phyloP scores from a whole-genome alignment of 1,140 invertebrate genomes.

The Anastatus disparis region DNA sequence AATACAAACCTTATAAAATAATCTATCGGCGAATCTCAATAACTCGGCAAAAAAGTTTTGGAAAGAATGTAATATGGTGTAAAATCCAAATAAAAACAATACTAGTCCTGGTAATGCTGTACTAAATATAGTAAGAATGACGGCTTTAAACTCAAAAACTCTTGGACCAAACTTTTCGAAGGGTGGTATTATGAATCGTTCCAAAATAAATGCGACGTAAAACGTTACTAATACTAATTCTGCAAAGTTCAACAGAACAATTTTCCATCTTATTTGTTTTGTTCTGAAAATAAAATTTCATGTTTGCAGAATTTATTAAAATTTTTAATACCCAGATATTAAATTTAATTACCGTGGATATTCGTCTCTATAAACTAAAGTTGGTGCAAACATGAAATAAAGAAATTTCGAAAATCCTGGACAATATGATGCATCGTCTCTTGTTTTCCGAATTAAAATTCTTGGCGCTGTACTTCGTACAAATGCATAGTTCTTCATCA shows the following conservation, averaged over 20 bases:
- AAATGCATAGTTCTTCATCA: slow-evolving; percentile 90
- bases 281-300: slow-evolving; percentile 74
- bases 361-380: slow-evolving; percentile 83
- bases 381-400: slow-evolving; percentile 90
- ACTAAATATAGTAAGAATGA: slow-evolving; percentile 76
- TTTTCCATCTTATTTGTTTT: slow-evolving; percentile 77
- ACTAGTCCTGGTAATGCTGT: slow-evolving; percentile 81
- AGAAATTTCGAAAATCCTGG: slow-evolving; percentile 82
- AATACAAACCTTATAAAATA: slow-evolving; percentile 86
- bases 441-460: slow-evolving; percentile 62
- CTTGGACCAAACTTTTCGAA: slow-evolving; percentile 78
- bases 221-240: slow-evolving; percentile 83
- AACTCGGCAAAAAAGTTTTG: slow-evolving; percentile 90
- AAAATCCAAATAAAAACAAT: slow-evolving; percentile 82
- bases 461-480: slow-evolving; percentile 75
- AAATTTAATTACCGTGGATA: slow-evolving; percentile 94
- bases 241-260: slow-evolving; percentile 75
- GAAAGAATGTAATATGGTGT: slow-evolving; percentile 88
- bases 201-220: slow-evolving; percentile 82
- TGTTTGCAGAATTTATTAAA: too few relatives aligned
- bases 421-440: slow-evolving; percentile 55
- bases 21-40: slow-evolving; percentile 84
- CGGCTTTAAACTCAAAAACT: slow-evolving; percentile 69
- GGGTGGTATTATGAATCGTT: slow-evolving; percentile 77
- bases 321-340: too few relatives aligned